Evolutionary conservation across 2,113 vertebrate species (phyloP).

Genomic region (Camelus dromedarius): DNA sequence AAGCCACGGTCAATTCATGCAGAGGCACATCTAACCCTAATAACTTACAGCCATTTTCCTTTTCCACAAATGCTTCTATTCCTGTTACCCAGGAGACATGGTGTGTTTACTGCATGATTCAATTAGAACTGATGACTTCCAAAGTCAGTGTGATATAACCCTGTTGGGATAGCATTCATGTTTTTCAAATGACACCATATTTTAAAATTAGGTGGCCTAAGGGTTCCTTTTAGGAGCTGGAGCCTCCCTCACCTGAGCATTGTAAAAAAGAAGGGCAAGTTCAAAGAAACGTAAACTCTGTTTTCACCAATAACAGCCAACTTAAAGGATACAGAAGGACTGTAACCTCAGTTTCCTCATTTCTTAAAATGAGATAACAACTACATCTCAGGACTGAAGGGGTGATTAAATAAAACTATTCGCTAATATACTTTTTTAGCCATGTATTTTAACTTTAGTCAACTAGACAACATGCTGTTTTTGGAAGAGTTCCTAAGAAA

Average conservation of each 20-base stretch:
- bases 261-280: background rate
- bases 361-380: background rate
- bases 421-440: background rate
- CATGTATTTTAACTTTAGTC: background rate
- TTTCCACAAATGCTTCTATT: slow-evolving; percentile 50
- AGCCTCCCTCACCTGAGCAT: background rate
- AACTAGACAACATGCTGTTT: background rate
- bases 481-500: slow-evolving; percentile 31
- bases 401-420: background rate
- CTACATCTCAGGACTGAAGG: background rate
- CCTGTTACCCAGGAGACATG: slow-evolving; percentile 56
- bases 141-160: background rate
- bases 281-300: slow-evolving; percentile 37
- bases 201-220: slow-evolving; percentile 48
- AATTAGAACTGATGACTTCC: slow-evolving; percentile 60
- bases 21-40: slow-evolving; percentile 19
- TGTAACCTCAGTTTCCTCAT: background rate
- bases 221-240: background rate
- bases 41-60: slow-evolving; percentile 21
- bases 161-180: slow-evolving; percentile 1
- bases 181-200: slow-evolving; percentile 50
- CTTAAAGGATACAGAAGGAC: background rate
- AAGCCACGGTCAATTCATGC: slow-evolving; percentile 4
- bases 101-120: slow-evolving; percentile 64
- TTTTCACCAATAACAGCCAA: background rate